Percentiles rank a stretch among this genome's conserved stretches.
These are phyloP conservation scores for Zele albiditarsus DNA, from an alignment of 2,888 invertebrate genomes.

Conservation along the genomic window DNA sequence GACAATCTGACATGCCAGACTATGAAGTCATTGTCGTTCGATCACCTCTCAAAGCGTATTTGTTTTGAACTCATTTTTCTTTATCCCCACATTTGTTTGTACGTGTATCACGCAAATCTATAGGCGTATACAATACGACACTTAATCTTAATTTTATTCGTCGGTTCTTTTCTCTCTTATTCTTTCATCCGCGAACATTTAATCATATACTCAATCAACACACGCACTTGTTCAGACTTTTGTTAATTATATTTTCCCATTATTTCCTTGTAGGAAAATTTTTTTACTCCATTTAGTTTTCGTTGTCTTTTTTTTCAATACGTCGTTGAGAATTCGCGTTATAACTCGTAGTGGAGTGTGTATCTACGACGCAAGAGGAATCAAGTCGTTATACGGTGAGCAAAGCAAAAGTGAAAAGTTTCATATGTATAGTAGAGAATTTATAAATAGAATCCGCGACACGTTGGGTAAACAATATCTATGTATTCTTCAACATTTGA, in stretches of 20 bases:
- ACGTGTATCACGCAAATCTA: not conserved
- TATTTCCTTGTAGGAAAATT: no score
- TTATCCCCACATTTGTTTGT: not conserved
- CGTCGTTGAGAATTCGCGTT: not conserved
- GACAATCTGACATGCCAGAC: conserved; percentile 27
- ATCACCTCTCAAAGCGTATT: conserved; percentile 9
- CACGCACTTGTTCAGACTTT: conserved; percentile 4
- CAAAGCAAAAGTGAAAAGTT: not conserved
- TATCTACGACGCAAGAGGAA: not conserved
- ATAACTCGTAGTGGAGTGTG: not conserved
- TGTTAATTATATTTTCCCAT: not conserved
- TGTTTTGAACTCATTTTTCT: not conserved
- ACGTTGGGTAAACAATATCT: not conserved
- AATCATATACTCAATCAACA: not conserved
- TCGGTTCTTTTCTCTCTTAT: not conserved
- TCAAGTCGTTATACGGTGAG: not conserved
- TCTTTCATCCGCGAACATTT: not conserved
- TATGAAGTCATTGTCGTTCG: conserved; percentile 12
- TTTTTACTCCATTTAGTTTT: no score
- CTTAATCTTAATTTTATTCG: not conserved
- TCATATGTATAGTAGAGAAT: not conserved
- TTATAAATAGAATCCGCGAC: not conserved
- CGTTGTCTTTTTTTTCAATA: not conserved
- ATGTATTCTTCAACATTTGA: not conserved
- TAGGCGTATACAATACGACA: not conserved